Base-by-base conservation (phyloP, 2,113 vertebrate genomes). In the Strigops habroptila region DNA sequence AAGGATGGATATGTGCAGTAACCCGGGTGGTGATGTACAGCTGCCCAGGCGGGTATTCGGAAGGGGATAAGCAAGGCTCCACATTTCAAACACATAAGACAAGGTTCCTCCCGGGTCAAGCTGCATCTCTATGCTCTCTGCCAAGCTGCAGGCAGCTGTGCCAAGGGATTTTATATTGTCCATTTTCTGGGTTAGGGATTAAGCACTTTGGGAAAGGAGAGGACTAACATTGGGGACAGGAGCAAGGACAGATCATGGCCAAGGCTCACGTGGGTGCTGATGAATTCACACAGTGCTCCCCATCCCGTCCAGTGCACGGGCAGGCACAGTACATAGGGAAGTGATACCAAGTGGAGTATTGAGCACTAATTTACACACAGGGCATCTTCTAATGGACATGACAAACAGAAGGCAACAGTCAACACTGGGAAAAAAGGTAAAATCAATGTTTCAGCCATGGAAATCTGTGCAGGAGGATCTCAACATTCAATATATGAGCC, bases 161-260 rank as follows among this genome's bases (percentile, higher is more conserved):
- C 53, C 2, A 0, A 51, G 16, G 33, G 60, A 52, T 35, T 46
- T 76, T 13, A 65, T 73, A 52, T 14, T 18, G 25, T 12, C 49
- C 59, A 11, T 39, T 53, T 51, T 52, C 27, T 74, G 81, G 41
- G 48, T 57, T 70, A 62, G 28, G 53, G 84, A 83, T 27, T 53
- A 86, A 86, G 57, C 0, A 0, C 19, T 28, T 52, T 52, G 37
- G 51, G 82, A 73, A 73, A 86, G 52, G 31, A 86, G 39, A 64
- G 23, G 4, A 33, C 19, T 27, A 78, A 57, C 41, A 9, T 3
- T 17, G 28, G 57, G n/a, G 33, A 24, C 4, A 31, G 30, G 48
- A 73, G 41, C 0, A 1, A 86, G 39, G n/a, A 60, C 17, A 44
- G 39, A 67, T 10, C 35, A 64, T 0, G 0, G 65, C 14, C 48